These are phyloP conservation scores for Typhlichthys subterraneus DNA, from an alignment of 2,797 vertebrate species.

Conservation along the genomic window DNA sequence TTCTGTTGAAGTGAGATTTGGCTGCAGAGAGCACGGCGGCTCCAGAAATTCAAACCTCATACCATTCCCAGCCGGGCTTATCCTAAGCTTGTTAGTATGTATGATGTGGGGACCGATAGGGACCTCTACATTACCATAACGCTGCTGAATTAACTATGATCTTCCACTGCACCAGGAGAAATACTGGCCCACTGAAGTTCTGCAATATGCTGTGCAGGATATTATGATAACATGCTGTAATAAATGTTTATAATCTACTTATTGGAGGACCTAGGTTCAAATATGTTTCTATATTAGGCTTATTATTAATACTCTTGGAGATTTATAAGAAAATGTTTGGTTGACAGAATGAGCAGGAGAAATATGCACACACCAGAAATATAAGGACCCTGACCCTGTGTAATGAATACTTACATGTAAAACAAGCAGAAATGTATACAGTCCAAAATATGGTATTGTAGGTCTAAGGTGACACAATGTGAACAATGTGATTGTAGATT, in stretches of 20 bases:
- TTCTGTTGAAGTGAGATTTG: constrained; percentile 99
- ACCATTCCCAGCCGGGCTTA: constrained; percentile 98
- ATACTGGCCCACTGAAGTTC: constrained; percentile 95
- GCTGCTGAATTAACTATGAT: constrained; percentile 99
- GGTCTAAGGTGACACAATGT: no score
- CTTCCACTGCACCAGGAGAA: constrained; percentile 88
- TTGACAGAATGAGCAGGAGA: constrained; percentile 43
- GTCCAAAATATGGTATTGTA: neutral
- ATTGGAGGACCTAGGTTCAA: constrained; percentile 88
- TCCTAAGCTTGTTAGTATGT: constrained; percentile 99
- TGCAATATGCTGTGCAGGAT: constrained; percentile 97
- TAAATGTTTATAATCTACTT: constrained; percentile 99
- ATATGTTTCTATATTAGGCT: constrained; percentile 86
- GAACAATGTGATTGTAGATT: no score
- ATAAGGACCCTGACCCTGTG: constrained; percentile 51
- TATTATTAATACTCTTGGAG: constrained; percentile 90
- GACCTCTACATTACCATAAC: constrained; percentile 95
- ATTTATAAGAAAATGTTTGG: constrained; percentile 66
- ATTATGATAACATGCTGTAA: constrained; percentile 99
- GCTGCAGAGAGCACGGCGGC: constrained; percentile 90
- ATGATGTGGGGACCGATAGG: constrained; percentile 94
- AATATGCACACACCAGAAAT: constrained; percentile 66
- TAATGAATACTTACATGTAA: constrained; percentile 48
- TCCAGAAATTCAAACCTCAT: constrained; percentile 99
- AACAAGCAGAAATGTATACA: neutral